Evolutionary conservation across 2,113 vertebrate genomes (phyloP), one percentile per base, ranked within the genome.

Genomic region (Lucifuga dentata): DNA sequence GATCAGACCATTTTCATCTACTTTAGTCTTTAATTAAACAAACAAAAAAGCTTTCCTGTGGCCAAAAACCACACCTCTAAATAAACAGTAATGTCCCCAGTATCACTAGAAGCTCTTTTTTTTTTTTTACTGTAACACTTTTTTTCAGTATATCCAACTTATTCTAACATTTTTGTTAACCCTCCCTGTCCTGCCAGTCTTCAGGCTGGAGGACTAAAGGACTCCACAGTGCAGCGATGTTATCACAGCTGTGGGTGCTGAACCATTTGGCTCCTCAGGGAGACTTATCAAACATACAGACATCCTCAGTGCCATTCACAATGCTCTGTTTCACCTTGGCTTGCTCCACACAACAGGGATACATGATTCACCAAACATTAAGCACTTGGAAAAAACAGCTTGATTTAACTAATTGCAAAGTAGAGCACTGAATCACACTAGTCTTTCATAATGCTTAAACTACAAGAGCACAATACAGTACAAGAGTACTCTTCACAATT

Each of bases 211-310:
- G 65, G 38, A 16, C 48, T 11, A 6, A 13, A 7, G 72, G 66
- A 71, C 53, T 70, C 62, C 81, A 81, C 62, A 52, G 68, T 56
- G 81, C 73, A 36, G 49, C 80, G 85, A 73, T 90, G 85, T 91
- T 91, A 87, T 90, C 88, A 91, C 91, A 93, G 92, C 92, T 93
- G 90, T 83, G 81, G 76, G 76, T 85, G 85, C 68, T 86, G 78
- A 80, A 85, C 81, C 88, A 77, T 92, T 92, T 92, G 92, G 78
- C 65, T 84, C 63, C 43, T 11, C 24, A 58, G 51, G 68, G 48
- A 32, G 72, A 63, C 65, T 79, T 64, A 78, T 84, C 81, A 72
- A 72, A 50, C 75, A 43, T 8, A 72, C 70, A 76, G 40, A 45
- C 74, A 71, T 63, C 73, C 80, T 45, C 83, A 75, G 71, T 44